A percentile compares a stretch with the other conserved stretches of the same genome.
phyloP scores from a whole-genome alignment of 2,888 invertebrate genomes.

The Dynastes grantii region DNA sequence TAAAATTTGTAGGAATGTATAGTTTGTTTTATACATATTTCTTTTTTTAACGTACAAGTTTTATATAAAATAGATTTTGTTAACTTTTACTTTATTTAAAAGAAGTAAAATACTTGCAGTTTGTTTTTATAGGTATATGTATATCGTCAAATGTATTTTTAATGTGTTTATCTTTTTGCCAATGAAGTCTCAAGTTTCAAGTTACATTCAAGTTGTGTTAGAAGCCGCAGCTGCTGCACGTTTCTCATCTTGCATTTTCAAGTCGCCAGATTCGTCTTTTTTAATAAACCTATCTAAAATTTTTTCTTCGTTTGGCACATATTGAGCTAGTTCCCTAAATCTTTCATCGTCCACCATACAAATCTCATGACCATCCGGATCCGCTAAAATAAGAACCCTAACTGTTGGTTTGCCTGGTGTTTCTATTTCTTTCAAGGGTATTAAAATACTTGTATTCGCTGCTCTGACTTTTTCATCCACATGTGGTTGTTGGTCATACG shows the following conservation, averaged over 20 bases:
- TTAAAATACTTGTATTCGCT: slow-evolving; percentile 84
- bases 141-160: too few species aligned
- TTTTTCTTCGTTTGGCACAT: slow-evolving; percentile 87
- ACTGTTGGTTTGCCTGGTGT: slow-evolving; percentile 99
- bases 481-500: slow-evolving; percentile 81
- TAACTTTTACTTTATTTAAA: too few species aligned
- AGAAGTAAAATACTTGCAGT: too few species aligned
- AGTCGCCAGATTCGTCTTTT: slow-evolving; percentile 71
- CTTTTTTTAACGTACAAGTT: too few species aligned
- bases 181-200: neutral
- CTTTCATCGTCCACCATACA: slow-evolving; percentile 99
- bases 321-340: slow-evolving; percentile 88
- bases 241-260: slow-evolving; percentile 19
- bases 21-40: too few species aligned
- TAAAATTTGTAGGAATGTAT: too few species aligned
- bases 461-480: slow-evolving; percentile 84
- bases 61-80: too few species aligned
- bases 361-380: slow-evolving; percentile 98
- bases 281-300: slow-evolving; percentile 84
- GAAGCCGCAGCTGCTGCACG: neutral
- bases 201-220: neutral
- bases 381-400: slow-evolving; percentile 94
- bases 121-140: too few species aligned
- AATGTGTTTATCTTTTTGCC: too few species aligned
- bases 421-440: slow-evolving; percentile 91